Base-by-base conservation (phyloP, 2,888 invertebrate species). In the Epirrita christyi region DNA sequence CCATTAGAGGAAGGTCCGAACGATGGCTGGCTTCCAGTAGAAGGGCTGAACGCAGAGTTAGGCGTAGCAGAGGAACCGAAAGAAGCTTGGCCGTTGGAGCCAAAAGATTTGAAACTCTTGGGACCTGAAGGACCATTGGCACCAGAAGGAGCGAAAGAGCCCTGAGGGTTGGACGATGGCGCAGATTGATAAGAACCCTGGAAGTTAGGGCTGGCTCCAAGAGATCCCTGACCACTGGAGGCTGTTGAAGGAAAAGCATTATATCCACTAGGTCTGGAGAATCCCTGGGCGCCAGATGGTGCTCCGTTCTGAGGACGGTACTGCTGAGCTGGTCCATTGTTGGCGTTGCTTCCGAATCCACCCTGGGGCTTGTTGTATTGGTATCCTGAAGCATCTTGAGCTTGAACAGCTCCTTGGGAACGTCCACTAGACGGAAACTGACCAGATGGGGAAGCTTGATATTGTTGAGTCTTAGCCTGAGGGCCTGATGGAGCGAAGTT, bases 341-440 rank as follows among this genome's bases (percentile, higher is more conserved):
- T 52, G 14, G 21, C 4, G 4, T 50, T 44, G 28, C 43, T 21
- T 46, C 53, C 50, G 63, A 66, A 50, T 63, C 68, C 51, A 28
- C 61, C 51, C 36, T 71, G 72, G 15, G 81, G 79, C 9, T 55
- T 68, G 50, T 72, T 63, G 52, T 78, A 78, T 14, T 77, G 63
- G 50, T 78, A 78, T 47, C 78, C 78, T 27, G 71, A 67, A 29
- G 71, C 68, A 49, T 68, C 70, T 58, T 68, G 67, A 15, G 55
- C 42, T 43, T 64, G 66, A 28, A 61, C 64, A 37, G 65, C 40
- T 38, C 70, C 71, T 50, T 74, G 66, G 1, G 60, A 63, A 7
- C 61, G 57, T 44, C 55, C 50, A 41, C 40, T 47, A 21, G 64
- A 60, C 3, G 48, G 45, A 15, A 56, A 62, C 42, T 49, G 67